These are phyloP conservation scores for Echiichthys vipera DNA, from an alignment of 2,797 vertebrate species.

Conservation along the genomic window DNA sequence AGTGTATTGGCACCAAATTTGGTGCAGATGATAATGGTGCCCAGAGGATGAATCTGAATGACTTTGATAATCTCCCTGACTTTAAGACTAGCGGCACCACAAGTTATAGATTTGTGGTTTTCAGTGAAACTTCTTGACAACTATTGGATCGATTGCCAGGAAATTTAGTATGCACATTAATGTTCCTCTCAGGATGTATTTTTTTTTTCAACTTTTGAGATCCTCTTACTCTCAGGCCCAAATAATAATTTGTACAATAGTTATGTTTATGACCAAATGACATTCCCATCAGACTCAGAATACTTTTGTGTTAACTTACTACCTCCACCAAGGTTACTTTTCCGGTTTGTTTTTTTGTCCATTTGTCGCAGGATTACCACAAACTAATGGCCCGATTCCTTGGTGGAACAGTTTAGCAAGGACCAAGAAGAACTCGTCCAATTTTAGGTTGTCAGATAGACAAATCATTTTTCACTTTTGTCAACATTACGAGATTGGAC, in stretches of 20 bases:
- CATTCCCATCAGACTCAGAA: background rate
- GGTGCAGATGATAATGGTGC: background rate
- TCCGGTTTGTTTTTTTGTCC: too few species aligned
- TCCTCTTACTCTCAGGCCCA: background rate
- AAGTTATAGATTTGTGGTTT: background rate
- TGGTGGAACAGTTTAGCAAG: too few species aligned
- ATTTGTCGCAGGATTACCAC: too few species aligned
- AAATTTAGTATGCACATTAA: background rate
- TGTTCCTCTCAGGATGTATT: background rate
- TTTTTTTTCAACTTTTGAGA: background rate
- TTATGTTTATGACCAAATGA: background rate
- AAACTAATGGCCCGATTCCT: too few species aligned
- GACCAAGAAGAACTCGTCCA: too few species aligned
- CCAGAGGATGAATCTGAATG: background rate
- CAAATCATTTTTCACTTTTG: too few species aligned
- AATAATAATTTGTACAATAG: background rate
- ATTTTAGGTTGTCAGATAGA: too few species aligned
- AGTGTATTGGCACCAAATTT: background rate
- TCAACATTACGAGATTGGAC: too few species aligned
- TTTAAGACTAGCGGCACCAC: background rate
- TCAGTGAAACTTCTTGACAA: background rate
- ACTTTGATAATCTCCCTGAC: background rate
- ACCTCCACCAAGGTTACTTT: too few species aligned
- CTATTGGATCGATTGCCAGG: background rate
- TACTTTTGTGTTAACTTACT: background rate